These are phyloP conservation scores for Pyxicephalus adspersus DNA, from an alignment of 2,113 vertebrate species.

Conservation along the genomic window DNA sequence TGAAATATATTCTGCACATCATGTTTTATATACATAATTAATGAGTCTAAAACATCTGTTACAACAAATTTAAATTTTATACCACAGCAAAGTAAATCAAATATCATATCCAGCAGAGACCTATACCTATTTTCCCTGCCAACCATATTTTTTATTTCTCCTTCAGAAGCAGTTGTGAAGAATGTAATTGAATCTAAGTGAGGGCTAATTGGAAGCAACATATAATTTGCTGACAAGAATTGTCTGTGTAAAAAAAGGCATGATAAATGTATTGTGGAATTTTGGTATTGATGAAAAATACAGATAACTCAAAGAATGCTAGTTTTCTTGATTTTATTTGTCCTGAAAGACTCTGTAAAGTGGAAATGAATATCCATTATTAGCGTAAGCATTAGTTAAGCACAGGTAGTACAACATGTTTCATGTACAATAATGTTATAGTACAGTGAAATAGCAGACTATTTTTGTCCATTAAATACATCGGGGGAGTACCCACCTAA, in stretches of 20 bases:
- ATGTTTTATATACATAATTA: neutral
- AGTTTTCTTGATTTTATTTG: neutral
- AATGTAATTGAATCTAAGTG: conserved; percentile 36
- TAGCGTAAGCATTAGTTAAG: too few species aligned
- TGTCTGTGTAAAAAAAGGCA: conserved; percentile 41
- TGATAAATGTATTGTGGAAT: conserved; percentile 33
- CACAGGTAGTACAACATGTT: too few species aligned
- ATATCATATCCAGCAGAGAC: conserved; percentile 33
- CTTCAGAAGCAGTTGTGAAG: conserved; percentile 28
- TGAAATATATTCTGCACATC: neutral
- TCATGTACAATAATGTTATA: too few species aligned
- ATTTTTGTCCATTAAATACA: too few species aligned
- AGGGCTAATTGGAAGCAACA: conserved; percentile 34
- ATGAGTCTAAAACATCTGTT: conserved; percentile 34
- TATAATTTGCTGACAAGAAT: conserved; percentile 39
- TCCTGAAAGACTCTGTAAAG: too few species aligned
- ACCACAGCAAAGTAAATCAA: conserved; percentile 43
- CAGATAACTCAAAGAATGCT: conserved; percentile 4
- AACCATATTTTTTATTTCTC: conserved; percentile 4
- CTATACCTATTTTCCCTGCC: neutral
- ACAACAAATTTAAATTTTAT: conserved; percentile 22
- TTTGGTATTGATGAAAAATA: neutral
- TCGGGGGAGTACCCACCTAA: too few species aligned
- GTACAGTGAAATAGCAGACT: too few species aligned
- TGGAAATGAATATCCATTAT: too few species aligned